Evolutionary conservation across 2,113 vertebrate species (phyloP), one percentile per base, ranked within the genome.

Genomic region (Nothobranchius furzeri): DNA sequence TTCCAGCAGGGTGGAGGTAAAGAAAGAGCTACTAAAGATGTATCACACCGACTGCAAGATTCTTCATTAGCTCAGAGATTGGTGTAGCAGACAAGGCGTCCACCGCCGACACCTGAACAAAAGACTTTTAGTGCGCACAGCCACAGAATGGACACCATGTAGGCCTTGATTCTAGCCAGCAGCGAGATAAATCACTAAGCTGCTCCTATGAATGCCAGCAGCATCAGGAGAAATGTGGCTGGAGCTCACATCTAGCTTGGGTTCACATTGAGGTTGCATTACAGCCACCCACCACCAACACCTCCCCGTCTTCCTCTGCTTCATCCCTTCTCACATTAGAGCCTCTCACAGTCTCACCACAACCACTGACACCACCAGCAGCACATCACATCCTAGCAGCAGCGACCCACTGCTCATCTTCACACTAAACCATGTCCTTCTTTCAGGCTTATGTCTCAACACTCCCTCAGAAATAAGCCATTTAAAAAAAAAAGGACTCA

Each of bases 341-440:
- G 84, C 87, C 81, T 87, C 86, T 87, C 85, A 70, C 85, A 84
- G 76, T 81, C 54, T 75, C 84, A 72, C 76, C 79, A 70, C 70
- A 78, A 76, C 82, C 79, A 76, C 68, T 78, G 83, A 82, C 85
- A 85, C 79, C 82, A 78, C 56, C 86, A 83, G 25, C 64, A 77
- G 72, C 87, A 87, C 84, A 82, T 87, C 84, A 77, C 82, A 78
- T 86, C 85, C 70, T 72, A 37, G 56, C 81, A 76, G 70, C 83
- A 73, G 78, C 84, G 72, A 75, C 89, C 84, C 81, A 73, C 83
- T 37, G 84, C 88, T 90, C 90, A 88, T 91, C 91, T 90, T 86
- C 89, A 80, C 83, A 85, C 86, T 87, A 92, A 89, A 91, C 86
- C 89, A 76, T 89, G 91, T 92, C 90, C 89, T 84, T 92, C 90